Evolutionary conservation across 2,888 invertebrate genomes (phyloP), one percentile per base, ranked within the genome.

Genomic region (Nemotelus pantherinus): DNA sequence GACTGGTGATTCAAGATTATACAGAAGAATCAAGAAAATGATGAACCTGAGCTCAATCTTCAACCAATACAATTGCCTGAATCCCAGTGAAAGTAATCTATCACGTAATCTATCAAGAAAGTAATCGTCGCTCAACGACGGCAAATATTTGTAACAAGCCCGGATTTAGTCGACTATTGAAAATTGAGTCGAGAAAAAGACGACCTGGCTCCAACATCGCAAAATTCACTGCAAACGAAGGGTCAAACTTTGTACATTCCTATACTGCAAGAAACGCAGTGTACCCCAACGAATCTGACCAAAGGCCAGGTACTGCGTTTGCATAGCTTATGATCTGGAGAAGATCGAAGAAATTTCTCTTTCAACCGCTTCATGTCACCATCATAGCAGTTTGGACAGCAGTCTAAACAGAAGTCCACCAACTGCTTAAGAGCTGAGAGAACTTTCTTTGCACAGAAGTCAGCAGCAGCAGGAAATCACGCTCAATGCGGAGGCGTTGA

Each of bases 21-120:
- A 87, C 76, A 87, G 87, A 81, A 86, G 85, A 80, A 85, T 87
- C 71, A 87, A 87, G 80, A 87, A 87, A 80, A 86, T 87, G 84
- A 87, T 87, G 82, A 93, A 93, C 83, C 88, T 93, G 67, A 93
- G 93, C 84, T 91, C 92, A 0, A 92, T 93, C 2, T 94, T 93
- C 85, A 92, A 92, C 83, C 92, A 93, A 81, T 94, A 93, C 86
- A 91, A 92, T 85, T 93, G 92, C 84, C 88, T 92, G 43, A 91
- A 92, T 82, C 92, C 92, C 5, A 92, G 91, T 80, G 90, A 90
- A 82, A 88, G 88, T 80, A 88, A 88, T 79, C 81, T 87, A 25
- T 25, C 25, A n/a, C n/a, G n/a, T n/a, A n/a, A n/a, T n/a, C n/a
- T n/a, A n/a, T n/a, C n/a, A n/a, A n/a, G n/a, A n/a, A n/a, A n/a